Evolutionary conservation across 92 coral and sea anemone species (phyloP).

Genomic region (Paramuricea clavata): DNA sequence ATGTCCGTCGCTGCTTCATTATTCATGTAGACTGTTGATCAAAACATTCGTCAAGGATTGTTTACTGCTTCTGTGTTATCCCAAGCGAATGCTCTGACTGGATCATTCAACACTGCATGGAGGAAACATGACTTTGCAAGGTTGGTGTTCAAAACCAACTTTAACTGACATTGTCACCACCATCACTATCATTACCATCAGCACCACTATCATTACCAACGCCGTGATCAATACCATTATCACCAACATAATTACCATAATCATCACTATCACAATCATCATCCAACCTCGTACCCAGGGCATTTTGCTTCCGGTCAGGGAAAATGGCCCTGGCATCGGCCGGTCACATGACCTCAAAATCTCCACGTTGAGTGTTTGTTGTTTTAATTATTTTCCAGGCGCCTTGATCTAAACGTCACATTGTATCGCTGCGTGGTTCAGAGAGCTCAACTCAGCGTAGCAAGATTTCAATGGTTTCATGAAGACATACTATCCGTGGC

Average conservation of each 20-base stretch:
- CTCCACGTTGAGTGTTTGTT: too few species aligned
- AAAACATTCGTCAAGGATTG: constrained; percentile 77
- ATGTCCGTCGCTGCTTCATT: too few species aligned
- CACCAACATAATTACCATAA: too few species aligned
- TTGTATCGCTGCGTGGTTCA: constrained; percentile 95
- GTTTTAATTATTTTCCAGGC: constrained; percentile 60
- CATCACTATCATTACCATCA: too few species aligned
- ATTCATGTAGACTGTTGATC: constrained; percentile 81
- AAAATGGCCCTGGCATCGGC: too few species aligned
- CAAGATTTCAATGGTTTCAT: constrained; percentile 98
- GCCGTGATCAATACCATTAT: too few species aligned
- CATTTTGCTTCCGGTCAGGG: too few species aligned
- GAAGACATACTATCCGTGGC: constrained; percentile 87
- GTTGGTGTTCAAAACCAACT: constrained; percentile 29
- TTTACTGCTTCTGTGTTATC: constrained; percentile 78
- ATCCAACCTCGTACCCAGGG: too few species aligned
- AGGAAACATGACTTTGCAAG: constrained; percentile 97
- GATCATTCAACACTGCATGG: constrained; percentile 98
- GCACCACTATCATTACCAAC: constrained; percentile 3
- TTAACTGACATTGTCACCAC: too few species aligned
- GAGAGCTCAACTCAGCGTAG: constrained; percentile 92
- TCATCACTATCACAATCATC: too few species aligned
- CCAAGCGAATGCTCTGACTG: constrained; percentile 81
- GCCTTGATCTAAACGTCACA: constrained; percentile 90
- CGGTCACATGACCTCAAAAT: too few species aligned